Conservation (phyloP, 2,113 vertebrate species). For the Patagioenas fasciata region DNA sequence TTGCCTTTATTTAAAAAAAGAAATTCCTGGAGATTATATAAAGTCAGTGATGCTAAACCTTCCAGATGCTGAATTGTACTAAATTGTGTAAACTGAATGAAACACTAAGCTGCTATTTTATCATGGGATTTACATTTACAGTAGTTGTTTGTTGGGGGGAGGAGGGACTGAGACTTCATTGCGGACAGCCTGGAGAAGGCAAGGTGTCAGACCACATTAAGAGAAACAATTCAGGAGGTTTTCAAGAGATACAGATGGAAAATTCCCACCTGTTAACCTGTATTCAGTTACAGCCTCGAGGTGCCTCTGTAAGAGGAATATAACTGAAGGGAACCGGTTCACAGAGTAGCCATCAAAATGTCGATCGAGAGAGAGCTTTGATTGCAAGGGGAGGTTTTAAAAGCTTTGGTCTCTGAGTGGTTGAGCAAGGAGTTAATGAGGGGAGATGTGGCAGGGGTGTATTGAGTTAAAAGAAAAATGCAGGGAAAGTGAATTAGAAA, state of each 20-base stretch:
- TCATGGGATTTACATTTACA: not conserved
- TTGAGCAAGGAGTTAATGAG: not conserved
- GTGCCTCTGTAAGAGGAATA: not conserved
- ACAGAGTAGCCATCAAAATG: not conserved
- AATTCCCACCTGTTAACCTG: conserved; percentile 8
- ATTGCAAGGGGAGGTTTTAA: not conserved
- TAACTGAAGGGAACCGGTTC: not conserved
- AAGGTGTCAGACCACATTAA: not conserved
- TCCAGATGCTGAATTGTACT: not conserved
- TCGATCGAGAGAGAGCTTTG: not conserved
- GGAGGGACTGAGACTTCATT: not conserved
- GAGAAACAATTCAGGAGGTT: not conserved
- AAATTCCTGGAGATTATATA: not conserved
- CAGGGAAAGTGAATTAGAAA: not conserved
- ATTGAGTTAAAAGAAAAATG: not conserved
- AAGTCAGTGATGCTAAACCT: not conserved
- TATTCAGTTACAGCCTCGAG: not conserved
- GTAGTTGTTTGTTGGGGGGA: not conserved
- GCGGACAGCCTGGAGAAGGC: not conserved
- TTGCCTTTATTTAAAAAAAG: not conserved
- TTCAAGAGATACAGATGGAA: not conserved
- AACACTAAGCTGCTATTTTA: not conserved
- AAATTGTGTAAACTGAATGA: not conserved
- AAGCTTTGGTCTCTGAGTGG: not conserved
- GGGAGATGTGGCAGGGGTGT: not conserved